Conservation (phyloP, 2,797 vertebrate species). For the Acanthis flammea region DNA sequence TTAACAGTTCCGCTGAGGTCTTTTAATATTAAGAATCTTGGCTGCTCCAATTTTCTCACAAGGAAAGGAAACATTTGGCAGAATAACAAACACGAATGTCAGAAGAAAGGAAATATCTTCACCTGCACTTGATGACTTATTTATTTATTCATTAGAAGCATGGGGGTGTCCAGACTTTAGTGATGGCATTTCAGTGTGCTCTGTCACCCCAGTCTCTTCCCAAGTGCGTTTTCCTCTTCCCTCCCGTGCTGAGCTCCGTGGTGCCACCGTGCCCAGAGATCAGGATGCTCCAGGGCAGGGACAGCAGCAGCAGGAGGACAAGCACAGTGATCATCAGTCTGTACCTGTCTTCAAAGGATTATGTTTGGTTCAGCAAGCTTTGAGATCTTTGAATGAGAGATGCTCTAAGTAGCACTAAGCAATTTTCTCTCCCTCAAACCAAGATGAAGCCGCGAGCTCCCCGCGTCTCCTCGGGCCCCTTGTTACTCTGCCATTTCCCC, state of each 20-base stretch:
- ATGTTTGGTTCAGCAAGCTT: conserved; percentile 58
- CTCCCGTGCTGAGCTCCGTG: accelerated
- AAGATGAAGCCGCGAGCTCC: conserved; percentile 49
- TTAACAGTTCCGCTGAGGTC: not conserved
- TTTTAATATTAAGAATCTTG: not conserved
- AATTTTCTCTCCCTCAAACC: conserved; percentile 55
- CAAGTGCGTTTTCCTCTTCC: not conserved
- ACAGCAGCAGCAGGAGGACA: not conserved
- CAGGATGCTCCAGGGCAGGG: not conserved
- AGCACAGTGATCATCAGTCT: conserved; percentile 37
- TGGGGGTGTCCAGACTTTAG: not conserved
- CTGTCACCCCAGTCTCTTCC: not conserved
- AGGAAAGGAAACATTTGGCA: not conserved
- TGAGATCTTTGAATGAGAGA: conserved; percentile 52
- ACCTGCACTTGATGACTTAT: not conserved
- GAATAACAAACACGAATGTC: not conserved
- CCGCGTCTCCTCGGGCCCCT: conserved; percentile 56
- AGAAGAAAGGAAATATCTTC: not conserved
- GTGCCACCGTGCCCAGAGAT: not conserved
- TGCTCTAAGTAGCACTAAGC: conserved; percentile 46
- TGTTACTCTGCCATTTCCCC: conserved; percentile 60
- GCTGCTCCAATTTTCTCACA: not conserved
- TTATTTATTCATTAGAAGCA: not conserved
- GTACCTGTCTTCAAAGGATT: conserved; percentile 47
- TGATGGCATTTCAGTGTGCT: not conserved